Conservation (phyloP, 2,797 vertebrate genomes). For the Gymnoscopelus braueri region DNA sequence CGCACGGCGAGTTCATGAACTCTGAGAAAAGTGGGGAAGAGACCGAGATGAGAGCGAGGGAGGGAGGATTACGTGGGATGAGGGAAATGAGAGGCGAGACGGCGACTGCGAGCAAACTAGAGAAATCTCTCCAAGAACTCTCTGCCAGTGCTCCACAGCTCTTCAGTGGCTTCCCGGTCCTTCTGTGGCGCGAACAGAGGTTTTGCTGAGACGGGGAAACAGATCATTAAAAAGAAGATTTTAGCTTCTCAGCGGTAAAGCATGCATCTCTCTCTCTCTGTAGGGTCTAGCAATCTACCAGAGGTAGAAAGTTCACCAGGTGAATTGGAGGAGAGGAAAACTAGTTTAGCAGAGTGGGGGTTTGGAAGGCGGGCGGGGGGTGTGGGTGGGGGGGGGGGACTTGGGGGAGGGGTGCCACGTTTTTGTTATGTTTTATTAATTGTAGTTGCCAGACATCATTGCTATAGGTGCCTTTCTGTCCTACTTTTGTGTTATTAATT, state of each 20-base stretch:
- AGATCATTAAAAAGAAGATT: constrained; percentile 39
- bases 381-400: constrained; percentile 20
- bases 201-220: constrained; percentile 61
- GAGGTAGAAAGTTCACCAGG: constrained; percentile 67
- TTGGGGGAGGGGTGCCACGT: constrained; percentile 32
- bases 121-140: constrained; percentile 49
- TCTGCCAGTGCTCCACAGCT: constrained; percentile 30
- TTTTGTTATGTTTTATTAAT: constrained; percentile 41
- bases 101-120: constrained; percentile 13
- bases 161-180: constrained; percentile 36
- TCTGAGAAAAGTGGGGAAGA: constrained; percentile 33
- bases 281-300: constrained; percentile 15
- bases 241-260: constrained; percentile 49
- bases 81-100: constrained; percentile 12
- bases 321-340: constrained; percentile 33
- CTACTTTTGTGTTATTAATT: constrained; percentile 50
- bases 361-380: too few species aligned
- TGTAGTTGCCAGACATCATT: constrained; percentile 13
- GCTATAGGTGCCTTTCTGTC: constrained; percentile 35
- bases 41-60: constrained; percentile 17
- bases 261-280: constrained; percentile 34
- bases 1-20: constrained; percentile 65
- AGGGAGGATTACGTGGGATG: constrained; percentile 8
- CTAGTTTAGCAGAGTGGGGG: constrained; percentile 25
- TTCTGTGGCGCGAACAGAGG: constrained; percentile 40